Evolutionary conservation across 2,888 invertebrate species (phyloP), one percentile per base, ranked within the genome.

Genomic region (Orthosia cruda): DNA sequence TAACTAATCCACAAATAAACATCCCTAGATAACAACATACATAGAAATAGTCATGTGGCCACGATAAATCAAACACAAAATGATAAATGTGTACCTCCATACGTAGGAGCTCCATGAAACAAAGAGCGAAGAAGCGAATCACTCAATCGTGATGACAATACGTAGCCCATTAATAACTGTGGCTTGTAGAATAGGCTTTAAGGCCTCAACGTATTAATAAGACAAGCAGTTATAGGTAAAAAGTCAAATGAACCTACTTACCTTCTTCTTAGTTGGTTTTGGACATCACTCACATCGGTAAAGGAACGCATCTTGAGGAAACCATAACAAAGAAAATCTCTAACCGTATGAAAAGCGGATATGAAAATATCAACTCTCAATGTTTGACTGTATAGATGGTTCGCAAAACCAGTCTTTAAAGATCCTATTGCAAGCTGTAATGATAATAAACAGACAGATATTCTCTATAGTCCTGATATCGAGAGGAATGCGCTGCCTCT

Each of bases 1-100:
- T n/a, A 15, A 61, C 20, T 45, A 12, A 20, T n/a, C 13, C 45
- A 59, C 20, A 79, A 45, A 63, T 15, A 52, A 3, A 49, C 3
- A 32, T 57, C 11, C 5, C 45, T 18, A 2, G 0, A 13, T n/a
- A 78, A 54, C 54, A 68, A 40, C 59, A 78, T 49, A 78, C 54
- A 15, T 62, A 66, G 18, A 59, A 63, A 68, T 52, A 58, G 23
- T 59, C 66, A 23, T 59, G 58, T 78, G 50, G 32, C 20, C 26
- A 66, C 55, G 40, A 84, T 84, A 81, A 84, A 81, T 82, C 81
- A 82, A 71, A 69, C 23, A 71, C 26, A 67, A 82, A 80, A 84
- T 82, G 82, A 84, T 71, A 76, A 81, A 82, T 82, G 76, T 32
- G 64, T 73, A 9, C 32, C 40, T 61, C 11, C 70, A 69, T 76